A percentile compares a stretch with the other conserved stretches of the same genome.
phyloP scores from a whole-genome alignment of 2,113 vertebrate species.

The Chiloscyllium plagiosum region DNA sequence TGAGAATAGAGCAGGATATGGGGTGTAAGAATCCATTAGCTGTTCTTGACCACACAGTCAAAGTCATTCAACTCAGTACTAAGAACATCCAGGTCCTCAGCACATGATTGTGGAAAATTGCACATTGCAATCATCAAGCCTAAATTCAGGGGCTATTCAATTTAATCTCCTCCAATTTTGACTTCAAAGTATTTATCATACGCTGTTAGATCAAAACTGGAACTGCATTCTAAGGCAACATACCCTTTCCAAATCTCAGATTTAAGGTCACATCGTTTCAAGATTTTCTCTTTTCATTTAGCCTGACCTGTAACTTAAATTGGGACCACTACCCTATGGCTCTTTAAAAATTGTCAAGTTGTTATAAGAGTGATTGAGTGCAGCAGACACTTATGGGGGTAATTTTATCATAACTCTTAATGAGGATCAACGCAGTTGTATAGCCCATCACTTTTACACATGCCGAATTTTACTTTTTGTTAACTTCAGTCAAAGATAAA shows the following conservation, averaged over 20 bases:
- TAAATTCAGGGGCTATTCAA: too few species aligned
- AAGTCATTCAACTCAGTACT: too few species aligned
- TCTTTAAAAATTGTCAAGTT: neutral
- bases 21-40: too few species aligned
- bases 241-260: too few species aligned
- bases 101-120: too few species aligned
- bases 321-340: neutral
- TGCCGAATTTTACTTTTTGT: neutral
- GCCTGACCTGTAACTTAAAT: neutral
- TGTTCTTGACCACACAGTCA: neutral
- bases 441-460: neutral
- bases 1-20: too few species aligned
- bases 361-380: neutral
- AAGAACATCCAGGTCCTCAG: neutral
- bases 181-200: too few species aligned
- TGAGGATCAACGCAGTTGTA: neutral
- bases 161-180: too few species aligned
- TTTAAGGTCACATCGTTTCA: neutral
- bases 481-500: neutral
- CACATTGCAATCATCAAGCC: too few species aligned
- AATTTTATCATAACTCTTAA: neutral
- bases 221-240: too few species aligned
- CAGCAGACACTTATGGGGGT: neutral
- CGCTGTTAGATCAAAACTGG: too few species aligned
- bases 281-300: neutral